Evolutionary conservation across 2,113 vertebrate genomes (phyloP).

Genomic region (Orthonyx spaldingii): DNA sequence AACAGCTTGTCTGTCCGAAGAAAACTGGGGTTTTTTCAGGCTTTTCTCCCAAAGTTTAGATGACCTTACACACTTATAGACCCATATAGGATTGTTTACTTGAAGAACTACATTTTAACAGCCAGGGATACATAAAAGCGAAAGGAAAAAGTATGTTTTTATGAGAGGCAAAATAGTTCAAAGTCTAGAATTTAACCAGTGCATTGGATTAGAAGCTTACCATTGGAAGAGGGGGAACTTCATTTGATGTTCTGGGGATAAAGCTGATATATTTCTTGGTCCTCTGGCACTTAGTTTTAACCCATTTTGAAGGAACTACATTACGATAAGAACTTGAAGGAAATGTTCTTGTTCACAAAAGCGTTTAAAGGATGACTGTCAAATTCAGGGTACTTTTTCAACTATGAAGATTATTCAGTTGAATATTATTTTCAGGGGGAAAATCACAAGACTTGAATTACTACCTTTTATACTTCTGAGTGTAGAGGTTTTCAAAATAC

Average conservation of each 20-base stretch:
- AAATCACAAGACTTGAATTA: not conserved
- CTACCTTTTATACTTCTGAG: not conserved
- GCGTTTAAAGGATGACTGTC: not conserved
- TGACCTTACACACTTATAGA: accelerated
- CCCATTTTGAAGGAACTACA: not conserved
- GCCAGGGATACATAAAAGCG: not conserved
- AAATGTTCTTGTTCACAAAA: not conserved
- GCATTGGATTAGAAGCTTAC: not conserved
- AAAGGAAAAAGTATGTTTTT: not conserved
- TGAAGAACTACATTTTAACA: not conserved
- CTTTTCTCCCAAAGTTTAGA: not conserved
- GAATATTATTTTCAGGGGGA: not conserved
- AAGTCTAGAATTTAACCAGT: not conserved
- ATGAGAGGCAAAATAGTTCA: not conserved
- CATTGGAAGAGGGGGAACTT: not conserved
- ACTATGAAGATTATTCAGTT: not conserved
- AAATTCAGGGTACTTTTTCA: not conserved
- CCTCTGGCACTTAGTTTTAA: not conserved
- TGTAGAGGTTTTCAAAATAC: not conserved
- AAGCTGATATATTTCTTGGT: not conserved
- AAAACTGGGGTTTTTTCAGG: not conserved
- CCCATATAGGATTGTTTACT: not conserved
- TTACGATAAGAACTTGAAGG: not conserved
- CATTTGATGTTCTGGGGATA: not conserved
- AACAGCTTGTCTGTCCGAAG: not conserved